Base-by-base conservation (phyloP, 2,113 vertebrate species). In the Phalacrocorax aristotelis region DNA sequence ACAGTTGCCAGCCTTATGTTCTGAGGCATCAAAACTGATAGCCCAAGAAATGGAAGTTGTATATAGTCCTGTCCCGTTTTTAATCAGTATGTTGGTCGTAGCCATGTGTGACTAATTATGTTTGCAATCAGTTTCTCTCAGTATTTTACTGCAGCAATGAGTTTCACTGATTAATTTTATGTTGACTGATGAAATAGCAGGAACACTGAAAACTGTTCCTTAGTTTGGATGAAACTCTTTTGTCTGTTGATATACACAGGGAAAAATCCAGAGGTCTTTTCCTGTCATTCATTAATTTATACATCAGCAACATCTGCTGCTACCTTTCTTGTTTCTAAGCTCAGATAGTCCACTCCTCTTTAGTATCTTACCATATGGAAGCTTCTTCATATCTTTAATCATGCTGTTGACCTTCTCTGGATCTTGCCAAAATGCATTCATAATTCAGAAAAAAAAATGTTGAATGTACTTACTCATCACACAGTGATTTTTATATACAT, bases 81-180 rank as follows among this genome's bases (percentile, higher is more conserved):
- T 82, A 81, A 87, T 93, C 89, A 84, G 74, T 71, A 61, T 76
- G 46, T 89, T 95, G 86, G 58, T 76, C 65, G 84, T 89, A 84
- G 52, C 70, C 9, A 3, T 52, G 55, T 82, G 58, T 94, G 70
- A 94, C 91, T 93, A 94, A 92, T 92, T 61, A 83, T 89, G 65
- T 94, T 94, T 93, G 70, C 75, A 84, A 69, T 81, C 80, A 91
- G 82, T 91, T 91, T 91, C 81, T 89, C 65, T 89, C 69, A 76
- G 81, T 93, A 80, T 93, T 96, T 95, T 96, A 93, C 94, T 95
- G 94, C 65, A 84, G 91, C 91, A 83, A 21, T n/a, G 70, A 83
- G 76, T 94, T 95, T 95, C 91, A 25, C 94, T 96, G 89, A 89
- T 93, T 95, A 96, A 89, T 91, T 95, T 61, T 76, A 94, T 72